These are phyloP conservation scores for Trichonephila clavata DNA, from an alignment of 1,140 invertebrate species.

Conservation along the genomic window DNA sequence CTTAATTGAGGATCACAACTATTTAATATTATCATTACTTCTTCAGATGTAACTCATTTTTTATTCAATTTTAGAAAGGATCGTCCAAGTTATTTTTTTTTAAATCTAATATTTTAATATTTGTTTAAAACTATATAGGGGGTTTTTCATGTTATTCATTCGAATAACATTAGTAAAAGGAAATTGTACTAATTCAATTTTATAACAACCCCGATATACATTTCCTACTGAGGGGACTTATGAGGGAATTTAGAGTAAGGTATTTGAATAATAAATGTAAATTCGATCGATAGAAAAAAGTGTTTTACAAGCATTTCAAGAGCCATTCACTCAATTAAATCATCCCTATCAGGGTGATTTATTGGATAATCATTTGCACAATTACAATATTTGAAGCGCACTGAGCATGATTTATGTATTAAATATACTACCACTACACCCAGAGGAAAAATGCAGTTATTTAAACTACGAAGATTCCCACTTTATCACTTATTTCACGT, in stretches of 20 bases:
- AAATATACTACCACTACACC: background rate
- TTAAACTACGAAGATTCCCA: background rate
- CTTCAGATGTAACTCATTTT: too few species aligned
- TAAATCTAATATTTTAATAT: background rate
- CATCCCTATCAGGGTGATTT: background rate
- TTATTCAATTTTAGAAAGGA: too few species aligned
- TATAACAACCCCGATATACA: background rate
- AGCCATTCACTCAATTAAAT: background rate
- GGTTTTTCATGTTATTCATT: background rate
- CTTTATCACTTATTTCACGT: background rate
- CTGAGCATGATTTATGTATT: background rate
- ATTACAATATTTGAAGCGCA: background rate
- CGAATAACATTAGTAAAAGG: background rate
- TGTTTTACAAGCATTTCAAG: background rate
- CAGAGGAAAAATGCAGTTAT: background rate
- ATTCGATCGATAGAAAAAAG: conserved; percentile 31
- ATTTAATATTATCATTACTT: too few species aligned
- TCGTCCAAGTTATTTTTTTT: too few species aligned
- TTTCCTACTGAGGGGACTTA: background rate
- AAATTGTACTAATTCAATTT: background rate
- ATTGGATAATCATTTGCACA: conserved; percentile 18
- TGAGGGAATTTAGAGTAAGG: background rate
- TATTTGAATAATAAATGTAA: conserved; percentile 6
- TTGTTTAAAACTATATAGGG: too few species aligned
- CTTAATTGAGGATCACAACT: too few species aligned